Base-by-base conservation (phyloP, 2,888 invertebrate species). In the Cryptophagus acutangulus region DNA sequence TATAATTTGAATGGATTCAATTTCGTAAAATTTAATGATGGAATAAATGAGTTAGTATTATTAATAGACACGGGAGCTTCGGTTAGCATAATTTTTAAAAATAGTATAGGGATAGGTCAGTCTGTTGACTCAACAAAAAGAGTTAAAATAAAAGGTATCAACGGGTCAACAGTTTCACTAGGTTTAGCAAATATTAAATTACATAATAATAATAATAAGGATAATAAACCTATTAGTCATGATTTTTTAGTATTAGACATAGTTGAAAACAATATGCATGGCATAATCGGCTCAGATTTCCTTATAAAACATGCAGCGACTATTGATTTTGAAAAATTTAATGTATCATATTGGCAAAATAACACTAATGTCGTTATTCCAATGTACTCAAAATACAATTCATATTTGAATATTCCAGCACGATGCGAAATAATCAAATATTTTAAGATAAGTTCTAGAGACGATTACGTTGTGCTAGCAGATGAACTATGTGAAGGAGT, bases 31-130 rank as follows among this genome's bases (percentile, higher is more conserved):
- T 9, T 43, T 8, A 33, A n/a, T 8, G 28, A 29, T 29, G 26
- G 18, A n/a, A 10, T 28, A 13, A n/a, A 15, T 9, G 3, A 18
- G 20, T 18, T 40, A 31, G 24, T 10, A 10, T 40, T 33, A 28
- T 40, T 40, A 40, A 4, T 43, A 18, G 43, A 43, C 15, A 40
- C 36, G 12, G 26, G 40, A 5, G 40, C 44, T 10, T 40, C 40
- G 2, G 24, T 40, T 12, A 33, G 40, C 29, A 25, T 33, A 2
- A 37, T 44, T 28, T 33, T 40, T 18, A 28, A 10, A 28, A 16
- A 33, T 9, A 10, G n/a, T 40, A 2, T 44, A 26, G 25, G 24
- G 5, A 16, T n/a, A 15, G 8, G 28, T 35, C 29, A 36, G 20
- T 12, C n/a, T 13, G 33, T 39, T 18, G 14, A 38, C 18, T 13